Conservation (phyloP, 2,797 vertebrate genomes). For the Liparis tanakae region DNA sequence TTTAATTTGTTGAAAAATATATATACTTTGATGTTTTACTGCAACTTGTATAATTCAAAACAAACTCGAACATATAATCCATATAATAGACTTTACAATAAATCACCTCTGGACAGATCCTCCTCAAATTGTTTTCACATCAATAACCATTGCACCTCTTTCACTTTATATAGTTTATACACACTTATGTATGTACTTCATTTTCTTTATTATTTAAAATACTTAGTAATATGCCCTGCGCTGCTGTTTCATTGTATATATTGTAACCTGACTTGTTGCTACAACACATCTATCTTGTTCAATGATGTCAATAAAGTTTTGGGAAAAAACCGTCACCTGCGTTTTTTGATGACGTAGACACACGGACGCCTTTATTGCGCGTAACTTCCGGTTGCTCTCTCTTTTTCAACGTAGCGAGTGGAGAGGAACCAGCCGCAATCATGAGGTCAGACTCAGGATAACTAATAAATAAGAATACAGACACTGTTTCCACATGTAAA, state of each 20-base stretch:
- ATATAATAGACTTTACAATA: not conserved
- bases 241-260: too few species aligned
- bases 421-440: slow-evolving; percentile 48
- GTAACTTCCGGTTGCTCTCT: slow-evolving; percentile 67
- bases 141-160: too few species aligned
- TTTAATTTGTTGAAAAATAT: not conserved
- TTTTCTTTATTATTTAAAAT: too few species aligned
- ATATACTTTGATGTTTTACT: not conserved
- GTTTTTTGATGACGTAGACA: slow-evolving; percentile 23
- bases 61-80: not conserved
- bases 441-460: slow-evolving; percentile 76
- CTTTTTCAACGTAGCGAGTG: slow-evolving; percentile 80
- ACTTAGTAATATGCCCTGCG: too few species aligned
- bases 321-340: not conserved
- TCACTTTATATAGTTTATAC: too few species aligned
- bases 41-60: not conserved
- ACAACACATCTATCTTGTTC: not conserved
- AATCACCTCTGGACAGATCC: too few species aligned
- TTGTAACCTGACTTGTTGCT: too few species aligned
- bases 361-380: slow-evolving; percentile 59
- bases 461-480: not conserved
- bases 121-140: too few species aligned
- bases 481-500: accelerated
- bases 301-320: not conserved
- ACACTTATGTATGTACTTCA: too few species aligned